Conservation (phyloP, 1,140 invertebrate genomes). For the Brachystomella parvula region DNA sequence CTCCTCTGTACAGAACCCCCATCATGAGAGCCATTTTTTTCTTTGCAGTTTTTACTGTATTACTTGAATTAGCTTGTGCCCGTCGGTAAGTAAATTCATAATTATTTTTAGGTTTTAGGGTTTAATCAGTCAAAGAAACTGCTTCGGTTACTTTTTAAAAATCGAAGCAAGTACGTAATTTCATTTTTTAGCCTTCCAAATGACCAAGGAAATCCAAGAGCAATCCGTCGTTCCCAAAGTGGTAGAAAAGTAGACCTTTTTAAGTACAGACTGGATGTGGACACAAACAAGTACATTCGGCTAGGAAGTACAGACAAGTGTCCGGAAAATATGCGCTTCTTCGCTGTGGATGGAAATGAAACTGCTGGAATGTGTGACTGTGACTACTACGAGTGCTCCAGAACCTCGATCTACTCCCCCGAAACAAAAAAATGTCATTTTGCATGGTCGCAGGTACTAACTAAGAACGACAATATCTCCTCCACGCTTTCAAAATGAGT, state of each 20-base stretch:
- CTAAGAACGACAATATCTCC: neutral
- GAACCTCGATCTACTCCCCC: conserved; percentile 13
- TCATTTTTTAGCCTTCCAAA: conserved; percentile 2
- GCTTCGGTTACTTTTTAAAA: too few relatives aligned
- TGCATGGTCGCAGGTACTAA: conserved; percentile 19
- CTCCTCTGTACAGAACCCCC: too few relatives aligned
- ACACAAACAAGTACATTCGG: conserved; percentile 13
- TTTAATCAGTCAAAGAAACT: too few relatives aligned
- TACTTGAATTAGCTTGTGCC: too few relatives aligned
- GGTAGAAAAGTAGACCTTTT: conserved; percentile 4
- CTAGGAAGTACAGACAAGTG: conserved; percentile 16
- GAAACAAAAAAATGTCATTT: conserved; percentile 22
- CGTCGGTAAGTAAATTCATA: too few relatives aligned
- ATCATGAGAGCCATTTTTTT: too few relatives aligned
- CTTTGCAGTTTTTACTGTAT: too few relatives aligned
- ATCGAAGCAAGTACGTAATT: neutral
- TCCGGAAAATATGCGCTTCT: conserved; percentile 22
- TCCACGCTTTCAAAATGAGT: neutral
- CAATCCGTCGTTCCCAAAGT: too few relatives aligned
- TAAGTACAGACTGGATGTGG: conserved; percentile 15
- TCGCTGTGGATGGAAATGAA: conserved; percentile 8
- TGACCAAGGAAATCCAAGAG: too few relatives aligned
- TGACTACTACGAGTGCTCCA: conserved; percentile 15
- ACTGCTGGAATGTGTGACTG: conserved; percentile 19
- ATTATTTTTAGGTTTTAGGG: too few relatives aligned